A percentile compares a stretch with the other conserved stretches of the same genome.
Conservation (phyloP, 2,888 invertebrate genomes). For the Chrysomela aeneicollis region DNA sequence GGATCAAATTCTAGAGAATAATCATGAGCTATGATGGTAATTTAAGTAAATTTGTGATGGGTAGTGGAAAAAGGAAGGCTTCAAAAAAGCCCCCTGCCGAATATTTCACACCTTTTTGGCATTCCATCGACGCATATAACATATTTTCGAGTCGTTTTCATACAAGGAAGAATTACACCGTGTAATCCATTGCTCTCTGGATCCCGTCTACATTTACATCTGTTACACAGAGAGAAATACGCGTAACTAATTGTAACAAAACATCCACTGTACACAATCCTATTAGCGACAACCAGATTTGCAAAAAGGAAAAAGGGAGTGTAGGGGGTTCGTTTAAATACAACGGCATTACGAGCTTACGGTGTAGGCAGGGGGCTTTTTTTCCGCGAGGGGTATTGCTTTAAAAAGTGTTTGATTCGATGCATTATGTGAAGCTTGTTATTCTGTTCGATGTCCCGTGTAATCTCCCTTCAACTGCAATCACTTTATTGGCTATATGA, state of each 20-base stretch:
- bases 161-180: constrained; percentile 49
- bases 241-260: constrained; percentile 58
- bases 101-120: constrained; percentile 18
- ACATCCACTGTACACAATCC: constrained; percentile 53
- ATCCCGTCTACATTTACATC: constrained; percentile 54
- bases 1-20: no score
- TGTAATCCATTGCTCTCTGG: constrained; percentile 51
- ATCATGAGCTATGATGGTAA: no score
- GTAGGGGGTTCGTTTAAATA: constrained; percentile 38
- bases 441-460: constrained; percentile 13
- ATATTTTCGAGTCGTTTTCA: constrained; percentile 26
- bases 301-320: constrained; percentile 27
- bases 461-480: not conserved
- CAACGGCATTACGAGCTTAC: constrained; percentile 44
- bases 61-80: no score
- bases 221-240: constrained; percentile 44
- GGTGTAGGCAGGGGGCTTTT: constrained; percentile 34
- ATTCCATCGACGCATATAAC: constrained; percentile 33
- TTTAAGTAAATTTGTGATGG: no score
- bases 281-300: constrained; percentile 44
- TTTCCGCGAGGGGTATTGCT: constrained; percentile 28
- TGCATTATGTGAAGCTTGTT: constrained; percentile 32
- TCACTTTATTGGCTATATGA: not conserved
- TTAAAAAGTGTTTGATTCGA: constrained; percentile 43
- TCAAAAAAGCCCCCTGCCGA: no score